Evolutionary conservation across 2,888 invertebrate species (phyloP).

Genomic region (Bugula neritina): DNA sequence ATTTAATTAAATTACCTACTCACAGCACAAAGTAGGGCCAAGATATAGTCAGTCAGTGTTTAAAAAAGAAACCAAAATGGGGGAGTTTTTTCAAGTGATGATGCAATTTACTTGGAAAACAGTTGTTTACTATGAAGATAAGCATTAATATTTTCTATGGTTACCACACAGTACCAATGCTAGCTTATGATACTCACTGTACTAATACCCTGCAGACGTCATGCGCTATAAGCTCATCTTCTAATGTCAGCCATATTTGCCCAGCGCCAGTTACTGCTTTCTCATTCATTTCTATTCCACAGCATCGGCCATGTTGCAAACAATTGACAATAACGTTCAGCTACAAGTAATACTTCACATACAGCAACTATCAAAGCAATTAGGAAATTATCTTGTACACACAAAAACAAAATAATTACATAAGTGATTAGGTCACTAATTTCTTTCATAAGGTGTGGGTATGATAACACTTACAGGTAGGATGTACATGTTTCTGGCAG

Average conservation of each 20-base stretch:
- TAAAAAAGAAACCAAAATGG: too few species aligned
- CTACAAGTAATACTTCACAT: slow-evolving; percentile 33
- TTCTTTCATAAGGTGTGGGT: too few species aligned
- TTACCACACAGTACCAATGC: too few species aligned
- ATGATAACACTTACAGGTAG: slow-evolving; percentile 10
- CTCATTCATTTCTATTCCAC: slow-evolving; percentile 88
- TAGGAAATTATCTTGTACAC: background rate
- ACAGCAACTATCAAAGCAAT: background rate
- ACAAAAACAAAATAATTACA: background rate
- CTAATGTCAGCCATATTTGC: slow-evolving; percentile 89
- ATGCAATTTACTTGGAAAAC: too few species aligned
- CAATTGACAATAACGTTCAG: slow-evolving; percentile 64
- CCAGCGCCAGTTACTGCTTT: slow-evolving; percentile 83
- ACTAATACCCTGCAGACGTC: slow-evolving; percentile 83
- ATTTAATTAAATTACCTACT: too few species aligned
- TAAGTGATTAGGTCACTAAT: too few species aligned
- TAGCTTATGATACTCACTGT: slow-evolving; percentile 66
- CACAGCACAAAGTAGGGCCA: too few species aligned
- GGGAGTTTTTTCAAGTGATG: too few species aligned
- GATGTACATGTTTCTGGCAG: background rate
- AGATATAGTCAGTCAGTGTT: too few species aligned
- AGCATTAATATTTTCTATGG: too few species aligned
- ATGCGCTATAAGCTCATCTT: slow-evolving; percentile 79
- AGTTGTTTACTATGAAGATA: too few species aligned
- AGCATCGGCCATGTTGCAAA: slow-evolving; percentile 80